These are phyloP conservation scores for Alethe castanea DNA, from an alignment of 2,113 vertebrate species.

Conservation along the genomic window DNA sequence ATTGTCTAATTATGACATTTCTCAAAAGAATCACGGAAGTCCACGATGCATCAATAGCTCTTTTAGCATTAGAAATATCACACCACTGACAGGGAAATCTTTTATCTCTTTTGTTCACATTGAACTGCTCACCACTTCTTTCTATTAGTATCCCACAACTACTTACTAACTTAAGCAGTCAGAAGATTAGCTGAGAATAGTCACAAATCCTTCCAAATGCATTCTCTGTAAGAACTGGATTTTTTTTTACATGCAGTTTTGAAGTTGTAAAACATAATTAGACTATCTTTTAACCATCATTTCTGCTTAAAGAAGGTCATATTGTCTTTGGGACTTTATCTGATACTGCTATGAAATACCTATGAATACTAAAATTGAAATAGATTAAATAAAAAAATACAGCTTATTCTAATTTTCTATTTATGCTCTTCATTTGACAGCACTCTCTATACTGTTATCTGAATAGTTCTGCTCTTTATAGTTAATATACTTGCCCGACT, in stretches of 20 bases:
- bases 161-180: not conserved
- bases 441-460: not conserved
- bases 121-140: not conserved
- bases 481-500: not conserved
- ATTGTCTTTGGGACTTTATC: not conserved
- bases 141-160: not conserved
- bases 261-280: not conserved
- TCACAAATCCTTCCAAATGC: not conserved
- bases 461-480: not conserved
- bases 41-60: not conserved
- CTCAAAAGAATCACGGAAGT: not conserved
- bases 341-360: not conserved
- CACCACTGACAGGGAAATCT: not conserved
- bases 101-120: not conserved
- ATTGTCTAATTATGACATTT: not conserved
- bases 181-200: not conserved
- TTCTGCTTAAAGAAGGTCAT: not conserved
- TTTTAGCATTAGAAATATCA: not conserved
- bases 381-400: not conserved
- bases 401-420: not conserved
- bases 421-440: not conserved
- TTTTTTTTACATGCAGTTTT: not conserved
- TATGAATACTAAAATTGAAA: not conserved
- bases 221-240: not conserved
- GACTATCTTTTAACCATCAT: not conserved